Base-by-base conservation (phyloP, 2,113 vertebrate species). In the Saguinus imperator region DNA sequence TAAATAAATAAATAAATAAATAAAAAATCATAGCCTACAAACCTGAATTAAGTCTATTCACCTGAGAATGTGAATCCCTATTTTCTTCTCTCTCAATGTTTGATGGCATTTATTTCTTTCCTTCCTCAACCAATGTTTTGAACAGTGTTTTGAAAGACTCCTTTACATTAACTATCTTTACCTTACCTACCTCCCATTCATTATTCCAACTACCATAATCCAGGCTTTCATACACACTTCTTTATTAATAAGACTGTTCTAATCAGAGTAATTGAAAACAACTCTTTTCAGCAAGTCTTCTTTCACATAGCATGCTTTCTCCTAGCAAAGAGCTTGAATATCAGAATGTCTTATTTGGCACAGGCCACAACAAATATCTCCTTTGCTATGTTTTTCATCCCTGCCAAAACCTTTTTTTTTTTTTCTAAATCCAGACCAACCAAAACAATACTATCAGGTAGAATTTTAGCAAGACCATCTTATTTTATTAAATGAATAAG, bases 371-470 rank as follows among this genome's bases (percentile, higher is more conserved):
- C 48, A 92, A 68, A 83, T 18, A 45, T 3, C 27, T 91, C 57
- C 57, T 94, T 75, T 68, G 45, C 80, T 89, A 40, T 48, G 25
- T n/a, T 48, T 86, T 96, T 76, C 45, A 89, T 57, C 55, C 88
- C 80, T 95, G 37, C 29, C 79, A 89, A 80, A 94, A 40, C n/a
- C 32, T 90, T 76, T 43, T 23, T 43, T 64, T 50, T 43, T 75
- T 40, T 52, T 75, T 35, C 48, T 2, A 75, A 91, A 84, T 92
- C 83, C 83, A 95, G 52, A 48, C n/a, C 57, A 96, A 89, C 13
- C 20, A 97, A 92, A 96, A 23, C 21, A 95, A 83, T 32, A 77
- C 12, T 43, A 29, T 48, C 81, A 68, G n/a, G 55, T 87, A 68
- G 64, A 89, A 35, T 92, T 95, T 94, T 89, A 79, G 18, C 17